phyloP scores from a whole-genome alignment of 2,888 invertebrate species.

The Beris morrisii region DNA sequence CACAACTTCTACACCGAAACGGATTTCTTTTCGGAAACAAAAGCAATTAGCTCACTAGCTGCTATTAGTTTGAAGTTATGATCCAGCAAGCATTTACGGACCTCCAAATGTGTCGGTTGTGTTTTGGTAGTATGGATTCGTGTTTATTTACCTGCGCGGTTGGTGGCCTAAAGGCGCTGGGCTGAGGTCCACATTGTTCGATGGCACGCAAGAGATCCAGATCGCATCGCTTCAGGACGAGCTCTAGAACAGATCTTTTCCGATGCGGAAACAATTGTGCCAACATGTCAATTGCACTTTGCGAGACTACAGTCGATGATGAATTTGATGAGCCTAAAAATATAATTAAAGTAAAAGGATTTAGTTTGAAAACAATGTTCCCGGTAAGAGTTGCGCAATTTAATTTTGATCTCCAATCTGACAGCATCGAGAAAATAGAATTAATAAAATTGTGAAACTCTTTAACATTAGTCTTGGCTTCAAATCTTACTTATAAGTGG shows the following conservation, averaged over 20 bases:
- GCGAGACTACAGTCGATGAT: constrained; percentile 60
- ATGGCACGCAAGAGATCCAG: constrained; percentile 76
- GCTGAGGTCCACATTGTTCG: constrained; percentile 50
- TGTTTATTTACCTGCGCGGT: constrained; percentile 40
- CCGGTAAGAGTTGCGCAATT: too few relatives aligned
- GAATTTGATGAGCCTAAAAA: constrained; percentile 42
- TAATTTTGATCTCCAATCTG: too few relatives aligned
- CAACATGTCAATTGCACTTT: constrained; percentile 80
- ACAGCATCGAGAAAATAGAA: too few relatives aligned
- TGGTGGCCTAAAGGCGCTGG: constrained; percentile 42
- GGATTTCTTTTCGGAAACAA: background rate
- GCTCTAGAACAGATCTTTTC: constrained; percentile 82
- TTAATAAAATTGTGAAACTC: too few relatives aligned
- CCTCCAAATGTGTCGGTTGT: too few relatives aligned
- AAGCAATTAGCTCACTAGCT: constrained; percentile 5
- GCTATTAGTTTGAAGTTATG: background rate
- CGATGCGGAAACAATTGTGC: constrained; percentile 87
- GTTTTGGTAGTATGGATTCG: too few relatives aligned
- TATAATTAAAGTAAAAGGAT: background rate
- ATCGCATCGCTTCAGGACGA: constrained; percentile 89
- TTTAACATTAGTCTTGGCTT: too few relatives aligned
- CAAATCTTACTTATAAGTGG: too few relatives aligned
- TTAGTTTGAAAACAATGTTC: too few relatives aligned
- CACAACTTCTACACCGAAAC: background rate
- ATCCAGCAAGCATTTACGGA: too few relatives aligned